Conservation (phyloP, 2,797 vertebrate species). For the Pangasius mekongensis region DNA sequence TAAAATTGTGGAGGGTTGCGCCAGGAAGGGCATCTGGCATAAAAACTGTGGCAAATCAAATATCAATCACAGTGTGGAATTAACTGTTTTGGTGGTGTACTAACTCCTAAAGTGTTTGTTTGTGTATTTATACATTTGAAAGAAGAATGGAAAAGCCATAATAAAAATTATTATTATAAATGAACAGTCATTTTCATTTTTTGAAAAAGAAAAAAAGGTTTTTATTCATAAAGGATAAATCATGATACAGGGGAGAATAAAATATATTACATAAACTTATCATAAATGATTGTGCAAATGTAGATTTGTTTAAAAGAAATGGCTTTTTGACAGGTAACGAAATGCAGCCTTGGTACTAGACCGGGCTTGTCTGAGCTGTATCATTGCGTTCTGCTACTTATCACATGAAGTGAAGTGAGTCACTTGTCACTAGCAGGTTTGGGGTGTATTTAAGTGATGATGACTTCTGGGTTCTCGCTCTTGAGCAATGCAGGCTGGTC, state of each 20-base stretch:
- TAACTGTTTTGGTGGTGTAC: neutral
- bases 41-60: too few species aligned
- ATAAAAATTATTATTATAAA: neutral
- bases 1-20: too few species aligned
- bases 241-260: conserved; percentile 72
- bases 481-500: conserved; percentile 56
- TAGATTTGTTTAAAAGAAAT: conserved; percentile 48
- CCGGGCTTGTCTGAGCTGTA: conserved; percentile 34
- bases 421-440: conserved; percentile 38
- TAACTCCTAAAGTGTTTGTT: neutral
- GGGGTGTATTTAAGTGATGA: conserved; percentile 72
- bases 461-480: conserved; percentile 62
- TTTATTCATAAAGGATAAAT: conserved; percentile 75
- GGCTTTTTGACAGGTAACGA: conserved; percentile 41
- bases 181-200: neutral
- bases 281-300: conserved; percentile 74
- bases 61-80: neutral
- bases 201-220: conserved; percentile 4
- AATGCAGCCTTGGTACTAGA: conserved; percentile 43
- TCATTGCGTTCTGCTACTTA: conserved; percentile 30
- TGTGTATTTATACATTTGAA: neutral
- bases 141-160: neutral
- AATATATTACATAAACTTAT: conserved; percentile 71
- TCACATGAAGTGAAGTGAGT: conserved; percentile 45
- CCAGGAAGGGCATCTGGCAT: too few species aligned